Base-by-base conservation (phyloP, 2,888 invertebrate genomes). In the Cryptocephalus moraei region DNA sequence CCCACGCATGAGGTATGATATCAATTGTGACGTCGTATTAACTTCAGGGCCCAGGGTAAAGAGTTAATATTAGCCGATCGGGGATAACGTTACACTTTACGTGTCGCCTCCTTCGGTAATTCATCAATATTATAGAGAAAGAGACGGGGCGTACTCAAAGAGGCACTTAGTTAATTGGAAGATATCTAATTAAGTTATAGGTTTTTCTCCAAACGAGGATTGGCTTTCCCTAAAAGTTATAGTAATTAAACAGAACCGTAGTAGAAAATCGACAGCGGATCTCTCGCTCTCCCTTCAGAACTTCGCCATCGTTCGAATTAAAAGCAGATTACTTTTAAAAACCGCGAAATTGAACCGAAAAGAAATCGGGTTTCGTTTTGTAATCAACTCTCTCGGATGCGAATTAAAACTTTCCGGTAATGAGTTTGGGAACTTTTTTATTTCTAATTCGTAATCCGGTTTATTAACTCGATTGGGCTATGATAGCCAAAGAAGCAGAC, bases 111-210 rank as follows among this genome's bases (percentile, higher is more conserved):
- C 42, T 52, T 54, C 47, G 41, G 48, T 52, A 47, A 54, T 51
- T 47, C 50, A 54, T 52, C 54, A 54, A 54, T 54, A 54, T 49
- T 49, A 50, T 40, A 44, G 49, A 49, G 48, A 45, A 45, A 49
- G 47, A 48, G 42, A 41, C 31, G 49, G 45, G 43, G 45, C 36
- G 36, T 43, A 22, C 34, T 41, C 41, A 44, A 36, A 44, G 49
- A 54, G 56, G 55, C 63, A 65, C 64, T 65, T 65, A 65, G 63
- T 65, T 65, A 65, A 65, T 65, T 65, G 65, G 63, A 59, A 62
- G 61, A 62, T 62, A 64, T 63, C 60, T 63, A 64, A 64, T 64
- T 62, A 63, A 64, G 62, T 63, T 64, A 64, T 64, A 62, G 63
- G 64, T 62, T 63, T 62, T 54, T 54, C 62, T 64, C 61, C 57